Base-by-base conservation (phyloP, 2,888 invertebrate species). In the Lasioglossum oenotherae region DNA sequence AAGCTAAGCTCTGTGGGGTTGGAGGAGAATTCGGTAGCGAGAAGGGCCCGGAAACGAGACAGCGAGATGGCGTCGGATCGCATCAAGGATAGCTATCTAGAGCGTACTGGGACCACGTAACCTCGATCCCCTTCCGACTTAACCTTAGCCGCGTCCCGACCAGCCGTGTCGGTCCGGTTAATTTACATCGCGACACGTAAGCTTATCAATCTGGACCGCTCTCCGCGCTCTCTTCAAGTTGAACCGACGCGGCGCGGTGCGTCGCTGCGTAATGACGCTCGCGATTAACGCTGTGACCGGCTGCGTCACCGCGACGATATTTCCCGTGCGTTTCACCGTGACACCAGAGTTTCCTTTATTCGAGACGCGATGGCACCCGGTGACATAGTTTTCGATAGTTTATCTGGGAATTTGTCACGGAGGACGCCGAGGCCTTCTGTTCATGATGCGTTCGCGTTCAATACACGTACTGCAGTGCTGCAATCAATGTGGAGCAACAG, bases 1-100 rank as follows among this genome's bases (percentile, higher is more conserved):
- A 90, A 92, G 90, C 92, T 90, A 90, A 92, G 91, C 93, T 92
- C 82, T 88, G 90, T 86, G 86, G 92, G 92, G 92, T 91, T 89
- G 88, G 86, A 81, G 78, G 87, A 77, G 83, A 87, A 84, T 87
- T 76, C 83, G 82, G 82, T 80, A 84, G 87, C 77, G 79, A 75
- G 87, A 81, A 84, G 86, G 88, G 82, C 79, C 75, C 86, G 74
- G 73, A 73, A 77, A 77, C 53, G 76, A 83, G 83, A 76, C 78
- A 76, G 82, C 73, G 73, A 82, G 81, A 74, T 82, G 78, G 72
- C 88, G 88, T 75, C 84, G 90, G 89, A 91, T 92, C 88, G 84
- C 87, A 88, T 91, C 92, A 81, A 86, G 90, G 91, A 90, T 92
- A 91, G 90, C 90, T 89, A 89, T 90, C 90, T 90, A 83, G 89